Base-by-base conservation (phyloP, 2,113 vertebrate species). In the Platanista minor region DNA sequence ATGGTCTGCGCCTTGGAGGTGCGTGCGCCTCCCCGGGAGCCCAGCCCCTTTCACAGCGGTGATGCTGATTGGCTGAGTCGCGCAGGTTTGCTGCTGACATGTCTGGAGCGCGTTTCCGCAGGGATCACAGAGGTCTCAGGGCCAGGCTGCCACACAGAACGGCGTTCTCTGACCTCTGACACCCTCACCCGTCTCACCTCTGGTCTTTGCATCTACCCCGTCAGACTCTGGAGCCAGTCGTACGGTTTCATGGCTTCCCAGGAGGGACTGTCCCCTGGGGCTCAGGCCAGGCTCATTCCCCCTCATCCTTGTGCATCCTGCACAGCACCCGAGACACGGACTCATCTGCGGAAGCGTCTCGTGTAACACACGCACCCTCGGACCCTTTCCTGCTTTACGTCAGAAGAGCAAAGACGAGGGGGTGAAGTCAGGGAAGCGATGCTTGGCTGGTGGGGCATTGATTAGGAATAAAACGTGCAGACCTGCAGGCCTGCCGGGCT, bases 361-460 rank as follows among this genome's bases (percentile, higher is more conserved):
- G 6, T 15, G 11, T 12, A 20, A 69, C 10, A 10, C 5, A 6
- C 8, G 5, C 2, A 2, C 3, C 21, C 33, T 46, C 25, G 0
- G 12, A 17, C 11, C 12, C 41, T 25, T 80, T 27, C 41, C 25
- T 2, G 2, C 17, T 15, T 43, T 78, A 52, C 36, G 59, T 66
- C 4, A 29, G 72, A 39, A 49, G 27, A 8, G 7, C 18, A 57
- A 36, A 88, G 36, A 14, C 1, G 13, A 43, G 67, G 33, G 14
- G 1, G 14, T 4, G 17, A 29, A 39, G 23, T 21, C 3, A 0
- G 12, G 17, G 9, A 54, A 66, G 20, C 2, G 8, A 15, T 2
- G 74, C 1, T 54, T 29, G 0, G 10, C 36, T 23, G 0, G 18
- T 29, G 57, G 27, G 72, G 1, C 1, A 46, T 15, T 33, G 36